Percentiles rank a stretch among this genome's conserved stretches.
phyloP scores from a whole-genome alignment of 2,113 vertebrate genomes.

The Hippoglossus stenolepis region DNA sequence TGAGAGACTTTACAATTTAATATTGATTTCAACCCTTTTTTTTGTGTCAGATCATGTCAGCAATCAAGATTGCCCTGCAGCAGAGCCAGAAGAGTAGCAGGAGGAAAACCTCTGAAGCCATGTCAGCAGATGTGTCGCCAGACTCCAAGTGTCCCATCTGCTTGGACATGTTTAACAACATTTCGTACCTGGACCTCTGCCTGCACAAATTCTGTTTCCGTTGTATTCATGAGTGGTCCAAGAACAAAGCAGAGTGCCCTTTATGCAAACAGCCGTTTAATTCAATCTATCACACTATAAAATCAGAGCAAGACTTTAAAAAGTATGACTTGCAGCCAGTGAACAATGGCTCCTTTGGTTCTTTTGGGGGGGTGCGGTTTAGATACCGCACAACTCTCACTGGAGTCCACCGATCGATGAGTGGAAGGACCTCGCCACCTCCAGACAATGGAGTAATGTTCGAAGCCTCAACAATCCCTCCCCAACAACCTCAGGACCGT shows the following conservation, averaged over 20 bases:
- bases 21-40: neutral
- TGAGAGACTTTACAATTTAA: neutral
- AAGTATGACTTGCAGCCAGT: constrained; percentile 87
- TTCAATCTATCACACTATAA: constrained; percentile 94
- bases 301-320: constrained; percentile 93
- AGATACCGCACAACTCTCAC: constrained; percentile 92
- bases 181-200: constrained; percentile 91
- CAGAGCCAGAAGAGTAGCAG: constrained; percentile 71
- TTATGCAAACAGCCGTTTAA: constrained; percentile 96
- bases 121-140: constrained; percentile 88
- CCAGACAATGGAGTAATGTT: constrained; percentile 89
- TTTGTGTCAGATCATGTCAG: constrained; percentile 83
- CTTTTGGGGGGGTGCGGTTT: constrained; percentile 86
- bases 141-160: constrained; percentile 98
- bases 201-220: constrained; percentile 96
- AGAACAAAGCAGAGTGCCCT: constrained; percentile 97
- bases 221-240: constrained; percentile 97
- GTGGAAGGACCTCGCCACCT: constrained; percentile 80
- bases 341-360: constrained; percentile 85
- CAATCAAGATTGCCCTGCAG: constrained; percentile 81
- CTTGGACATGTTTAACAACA: constrained; percentile 93
- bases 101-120: constrained; percentile 75
- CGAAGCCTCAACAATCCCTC: constrained; percentile 74
- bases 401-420: constrained; percentile 73
- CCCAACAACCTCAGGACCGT: constrained; percentile 71